A percentile compares a stretch with the other conserved stretches of the same genome.
Conservation (phyloP, 1,140 invertebrate species). For the Riptortus pedestris region DNA sequence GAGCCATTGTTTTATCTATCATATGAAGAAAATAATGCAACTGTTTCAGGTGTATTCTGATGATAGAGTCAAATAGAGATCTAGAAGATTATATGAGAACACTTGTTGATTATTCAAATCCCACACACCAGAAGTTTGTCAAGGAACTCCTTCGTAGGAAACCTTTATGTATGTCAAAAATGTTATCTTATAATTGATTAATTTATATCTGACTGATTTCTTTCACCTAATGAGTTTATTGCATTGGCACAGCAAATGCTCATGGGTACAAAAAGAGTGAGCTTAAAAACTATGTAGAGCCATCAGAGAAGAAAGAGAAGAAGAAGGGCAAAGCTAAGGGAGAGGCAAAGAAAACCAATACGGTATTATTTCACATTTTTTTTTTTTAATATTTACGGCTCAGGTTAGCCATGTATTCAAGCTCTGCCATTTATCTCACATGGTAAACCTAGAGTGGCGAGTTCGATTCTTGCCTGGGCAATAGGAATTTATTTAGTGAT, state of each 20-base stretch:
- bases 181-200: constrained; percentile 19
- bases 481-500: too few species aligned
- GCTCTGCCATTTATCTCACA: too few species aligned
- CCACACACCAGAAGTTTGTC: constrained; percentile 53
- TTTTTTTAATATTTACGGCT: too few species aligned
- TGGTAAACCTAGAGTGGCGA: too few species aligned
- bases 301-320: constrained; percentile 29
- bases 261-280: constrained; percentile 28
- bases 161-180: constrained; percentile 24
- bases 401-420: too few species aligned
- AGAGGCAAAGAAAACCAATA: constrained; percentile 8
- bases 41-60: constrained; percentile 46
- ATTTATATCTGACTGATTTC: neutral
- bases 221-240: too few species aligned
- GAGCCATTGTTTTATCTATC: neutral
- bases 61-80: constrained; percentile 52
- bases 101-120: constrained; percentile 50
- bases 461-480: too few species aligned
- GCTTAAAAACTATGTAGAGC: constrained; percentile 29
- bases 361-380: too few species aligned
- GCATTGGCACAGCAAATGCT: too few species aligned
- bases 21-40: neutral
- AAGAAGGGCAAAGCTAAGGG: constrained; percentile 21
- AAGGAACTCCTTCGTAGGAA: constrained; percentile 40
- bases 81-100: constrained; percentile 58